phyloP scores from a whole-genome alignment of 2,113 vertebrate species.

The Ahaetulla prasina region DNA sequence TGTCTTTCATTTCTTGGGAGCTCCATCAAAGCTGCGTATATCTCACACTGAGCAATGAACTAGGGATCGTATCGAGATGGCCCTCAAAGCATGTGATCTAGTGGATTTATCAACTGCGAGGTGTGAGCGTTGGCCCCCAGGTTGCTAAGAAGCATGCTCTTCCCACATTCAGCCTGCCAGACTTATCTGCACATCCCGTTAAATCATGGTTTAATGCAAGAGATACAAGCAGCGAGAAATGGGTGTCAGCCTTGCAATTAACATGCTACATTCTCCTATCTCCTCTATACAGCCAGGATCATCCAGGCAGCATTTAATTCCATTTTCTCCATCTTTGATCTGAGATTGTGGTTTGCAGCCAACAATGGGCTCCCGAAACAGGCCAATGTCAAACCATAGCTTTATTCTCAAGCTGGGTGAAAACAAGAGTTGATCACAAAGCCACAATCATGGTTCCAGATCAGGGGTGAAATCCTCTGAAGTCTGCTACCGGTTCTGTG shows the following conservation, averaged over 20 bases:
- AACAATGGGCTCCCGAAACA: background rate
- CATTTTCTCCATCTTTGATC: background rate
- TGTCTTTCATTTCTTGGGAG: background rate
- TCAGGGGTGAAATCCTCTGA: no score
- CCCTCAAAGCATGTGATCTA: background rate
- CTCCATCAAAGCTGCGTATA: background rate
- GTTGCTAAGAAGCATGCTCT: background rate
- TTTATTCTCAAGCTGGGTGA: background rate
- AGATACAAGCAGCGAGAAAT: background rate
- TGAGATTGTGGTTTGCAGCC: background rate
- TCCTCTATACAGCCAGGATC: background rate
- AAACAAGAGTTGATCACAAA: background rate
- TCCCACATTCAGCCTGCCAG: background rate
- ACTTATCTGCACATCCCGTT: background rate
- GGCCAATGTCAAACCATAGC: background rate
- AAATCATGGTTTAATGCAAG: background rate
- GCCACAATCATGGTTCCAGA: background rate
- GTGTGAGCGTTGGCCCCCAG: background rate
- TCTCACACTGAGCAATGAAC: background rate
- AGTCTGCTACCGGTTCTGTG: no score
- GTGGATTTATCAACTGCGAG: background rate
- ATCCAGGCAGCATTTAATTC: background rate
- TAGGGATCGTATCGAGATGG: background rate
- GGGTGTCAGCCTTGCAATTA: background rate
- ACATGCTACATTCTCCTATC: background rate